phyloP scores from a whole-genome alignment of 2,113 vertebrate genomes.

The Semnornis frantzii region DNA sequence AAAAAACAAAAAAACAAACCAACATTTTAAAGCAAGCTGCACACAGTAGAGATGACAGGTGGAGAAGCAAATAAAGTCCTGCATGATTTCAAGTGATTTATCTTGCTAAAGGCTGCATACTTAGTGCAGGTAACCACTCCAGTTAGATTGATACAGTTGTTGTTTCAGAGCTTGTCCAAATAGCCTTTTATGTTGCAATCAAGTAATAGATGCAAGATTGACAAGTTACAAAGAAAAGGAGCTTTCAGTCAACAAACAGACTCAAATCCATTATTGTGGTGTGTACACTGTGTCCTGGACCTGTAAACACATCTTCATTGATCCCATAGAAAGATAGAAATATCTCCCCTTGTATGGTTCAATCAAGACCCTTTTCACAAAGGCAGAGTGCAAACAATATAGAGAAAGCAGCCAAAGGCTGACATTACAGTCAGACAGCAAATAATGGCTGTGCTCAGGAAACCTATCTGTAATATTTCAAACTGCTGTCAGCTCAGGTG shows the following conservation, averaged over 20 bases:
- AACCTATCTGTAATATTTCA: constrained; percentile 90
- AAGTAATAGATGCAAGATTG: constrained; percentile 85
- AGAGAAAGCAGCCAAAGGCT: constrained; percentile 83
- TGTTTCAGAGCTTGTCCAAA: constrained; percentile 80
- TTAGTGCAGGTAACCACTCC: constrained; percentile 71
- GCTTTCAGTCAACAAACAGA: constrained; percentile 91
- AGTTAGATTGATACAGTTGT: constrained; percentile 76
- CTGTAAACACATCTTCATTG: constrained; percentile 98
- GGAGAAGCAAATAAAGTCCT: constrained; percentile 59
- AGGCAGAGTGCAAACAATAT: constrained; percentile 91
- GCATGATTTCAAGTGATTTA: constrained; percentile 64
- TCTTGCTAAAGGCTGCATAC: constrained; percentile 64
- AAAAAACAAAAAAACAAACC: neutral
- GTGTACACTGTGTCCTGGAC: constrained; percentile 85
- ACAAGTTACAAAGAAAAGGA: constrained; percentile 90
- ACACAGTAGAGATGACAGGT: constrained; percentile 19
- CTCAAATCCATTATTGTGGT: constrained; percentile 94
- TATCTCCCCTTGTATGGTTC: constrained; percentile 87
- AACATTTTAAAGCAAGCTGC: constrained; percentile 5
- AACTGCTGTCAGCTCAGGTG: constrained; percentile 89
- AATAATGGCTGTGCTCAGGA: constrained; percentile 86
- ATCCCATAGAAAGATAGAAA: constrained; percentile 92
- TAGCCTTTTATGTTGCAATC: constrained; percentile 82
- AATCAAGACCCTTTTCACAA: constrained; percentile 90
- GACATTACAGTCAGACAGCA: constrained; percentile 90